Percentiles rank a stretch among this genome's conserved stretches.
phyloP scores from a whole-genome alignment of 2,113 vertebrate genomes.

The Eidolon helvum region DNA sequence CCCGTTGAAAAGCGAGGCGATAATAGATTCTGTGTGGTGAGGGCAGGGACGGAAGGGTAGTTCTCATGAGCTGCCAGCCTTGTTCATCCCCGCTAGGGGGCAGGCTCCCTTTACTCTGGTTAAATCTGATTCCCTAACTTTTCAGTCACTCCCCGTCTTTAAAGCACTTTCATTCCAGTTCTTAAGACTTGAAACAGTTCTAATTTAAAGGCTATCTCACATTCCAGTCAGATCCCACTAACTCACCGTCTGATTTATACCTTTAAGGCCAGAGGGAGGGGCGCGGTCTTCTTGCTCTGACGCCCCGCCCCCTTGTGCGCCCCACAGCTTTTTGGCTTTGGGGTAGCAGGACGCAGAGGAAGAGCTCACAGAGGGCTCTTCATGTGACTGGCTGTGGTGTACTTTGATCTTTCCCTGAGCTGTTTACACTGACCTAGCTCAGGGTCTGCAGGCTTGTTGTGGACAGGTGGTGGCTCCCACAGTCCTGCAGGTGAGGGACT shows the following conservation, averaged over 20 bases:
- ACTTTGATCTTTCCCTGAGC: background rate
- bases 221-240: background rate
- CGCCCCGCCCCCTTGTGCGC: fast-evolving
- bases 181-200: background rate
- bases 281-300: no score
- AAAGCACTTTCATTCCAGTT: background rate
- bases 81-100: background rate
- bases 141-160: background rate
- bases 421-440: background rate
- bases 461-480: background rate
- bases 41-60: fast-evolving
- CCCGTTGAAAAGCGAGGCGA: background rate
- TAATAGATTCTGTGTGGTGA: background rate
- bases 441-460: background rate
- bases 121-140: background rate
- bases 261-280: background rate
- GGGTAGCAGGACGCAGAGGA: fast-evolving
- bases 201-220: background rate
- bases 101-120: background rate
- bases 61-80: background rate
- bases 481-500: background rate
- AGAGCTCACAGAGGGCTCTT: background rate
- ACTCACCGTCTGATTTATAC: no score
- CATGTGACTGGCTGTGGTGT: background rate
- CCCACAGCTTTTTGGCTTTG: fast-evolving